Evolutionary conservation across 2,113 vertebrate genomes (phyloP).

Genomic region (Euleptes europaea): DNA sequence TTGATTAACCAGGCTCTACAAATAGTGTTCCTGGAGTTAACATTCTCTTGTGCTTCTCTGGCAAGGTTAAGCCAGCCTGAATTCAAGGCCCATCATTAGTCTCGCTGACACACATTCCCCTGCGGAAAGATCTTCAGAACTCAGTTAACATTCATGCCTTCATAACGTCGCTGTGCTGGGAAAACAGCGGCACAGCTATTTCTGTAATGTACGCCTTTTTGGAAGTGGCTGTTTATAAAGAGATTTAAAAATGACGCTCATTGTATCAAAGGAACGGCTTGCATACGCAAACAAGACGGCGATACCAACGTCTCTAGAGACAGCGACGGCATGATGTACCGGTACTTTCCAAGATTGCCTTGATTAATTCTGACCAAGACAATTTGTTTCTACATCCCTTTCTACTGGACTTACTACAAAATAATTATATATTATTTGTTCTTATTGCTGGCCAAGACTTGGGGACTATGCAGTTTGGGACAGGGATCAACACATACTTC

Average conservation of each 20-base stretch:
- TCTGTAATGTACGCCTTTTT: slow-evolving; percentile 40
- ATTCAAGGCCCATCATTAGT: slow-evolving; percentile 37
- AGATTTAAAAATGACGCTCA: slow-evolving; percentile 40
- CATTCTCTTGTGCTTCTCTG: slow-evolving; percentile 28
- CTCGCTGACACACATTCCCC: slow-evolving; percentile 76
- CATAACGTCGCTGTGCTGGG: slow-evolving; percentile 3
- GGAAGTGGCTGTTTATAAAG: slow-evolving; percentile 57
- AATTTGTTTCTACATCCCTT: not conserved
- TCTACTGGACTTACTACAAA: slow-evolving; percentile 32
- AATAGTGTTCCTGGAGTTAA: slow-evolving; percentile 7
- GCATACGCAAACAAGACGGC: slow-evolving; percentile 17
- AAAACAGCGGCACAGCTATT: slow-evolving; percentile 19
- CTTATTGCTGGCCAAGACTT: not conserved
- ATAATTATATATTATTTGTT: slow-evolving; percentile 35
- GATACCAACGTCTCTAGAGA: slow-evolving; percentile 40
- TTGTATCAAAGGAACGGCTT: not conserved
- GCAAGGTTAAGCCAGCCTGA: slow-evolving; percentile 26
- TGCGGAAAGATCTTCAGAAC: slow-evolving; percentile 65
- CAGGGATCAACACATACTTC: not conserved
- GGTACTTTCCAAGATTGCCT: slow-evolving; percentile 30
- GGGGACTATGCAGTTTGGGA: not conserved
- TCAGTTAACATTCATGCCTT: slow-evolving; percentile 50
- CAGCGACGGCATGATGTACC: slow-evolving; percentile 49
- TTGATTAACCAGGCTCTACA: slow-evolving; percentile 8
- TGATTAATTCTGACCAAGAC: slow-evolving; percentile 36